Evolutionary conservation across 2,797 vertebrate species (phyloP).

Genomic region (Falco biarmicus): DNA sequence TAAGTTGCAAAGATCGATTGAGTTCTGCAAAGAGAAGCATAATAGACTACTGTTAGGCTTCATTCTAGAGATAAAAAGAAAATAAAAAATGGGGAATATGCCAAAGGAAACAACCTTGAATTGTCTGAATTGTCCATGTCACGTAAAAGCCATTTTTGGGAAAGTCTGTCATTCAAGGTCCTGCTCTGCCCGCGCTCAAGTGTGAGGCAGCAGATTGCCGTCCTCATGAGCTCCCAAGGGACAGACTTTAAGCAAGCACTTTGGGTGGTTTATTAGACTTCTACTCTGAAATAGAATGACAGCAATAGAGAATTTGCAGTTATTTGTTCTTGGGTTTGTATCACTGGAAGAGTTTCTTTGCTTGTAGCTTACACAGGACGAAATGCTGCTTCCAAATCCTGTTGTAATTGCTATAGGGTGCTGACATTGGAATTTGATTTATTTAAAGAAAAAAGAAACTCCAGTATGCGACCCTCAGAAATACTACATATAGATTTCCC

Average conservation of each 20-base stretch:
- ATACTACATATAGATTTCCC: not conserved
- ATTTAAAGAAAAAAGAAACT: not conserved
- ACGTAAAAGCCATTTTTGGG: not conserved
- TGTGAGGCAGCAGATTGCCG: not conserved
- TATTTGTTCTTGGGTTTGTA: not conserved
- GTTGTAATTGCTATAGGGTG: not conserved
- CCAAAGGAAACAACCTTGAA: not conserved
- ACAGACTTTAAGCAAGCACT: not conserved
- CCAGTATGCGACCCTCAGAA: not conserved
- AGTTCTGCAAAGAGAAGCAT: not conserved
- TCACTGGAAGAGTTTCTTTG: not conserved
- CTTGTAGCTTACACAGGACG: not conserved
- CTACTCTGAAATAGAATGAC: not conserved
- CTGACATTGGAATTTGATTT: not conserved
- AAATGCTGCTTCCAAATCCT: not conserved
- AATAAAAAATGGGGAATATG: not conserved
- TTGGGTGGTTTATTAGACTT: not conserved
- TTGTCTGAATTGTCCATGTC: not conserved
- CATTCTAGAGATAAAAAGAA: not conserved
- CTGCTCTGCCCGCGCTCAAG: not conserved
- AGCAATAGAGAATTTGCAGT: not conserved
- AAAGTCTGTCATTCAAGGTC: not conserved
- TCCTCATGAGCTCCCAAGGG: accelerated
- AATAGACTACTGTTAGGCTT: not conserved
- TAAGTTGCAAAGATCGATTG: not conserved